Evolutionary conservation across 2,797 vertebrate genomes (phyloP), one percentile per base, ranked within the genome.

Genomic region (Siniperca scherzeri): DNA sequence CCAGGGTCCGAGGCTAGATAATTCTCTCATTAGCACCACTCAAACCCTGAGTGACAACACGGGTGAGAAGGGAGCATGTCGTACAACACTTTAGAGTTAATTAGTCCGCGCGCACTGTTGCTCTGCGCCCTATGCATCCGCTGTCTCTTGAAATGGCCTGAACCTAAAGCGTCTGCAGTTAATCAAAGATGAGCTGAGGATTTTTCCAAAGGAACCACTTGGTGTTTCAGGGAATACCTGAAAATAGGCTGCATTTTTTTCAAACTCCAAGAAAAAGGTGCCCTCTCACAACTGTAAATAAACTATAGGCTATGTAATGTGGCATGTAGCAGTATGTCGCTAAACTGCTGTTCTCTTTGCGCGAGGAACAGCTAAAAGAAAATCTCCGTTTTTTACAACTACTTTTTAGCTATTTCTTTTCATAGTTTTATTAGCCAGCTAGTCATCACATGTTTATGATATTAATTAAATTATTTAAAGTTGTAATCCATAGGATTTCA

Each of bases 21-120:
- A 95, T 94, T 94, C 94, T 93, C 93, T 95, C 93, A 94, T 94
- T 94, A 95, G 94, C 93, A 86, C 94, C 91, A 95, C 91, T 95
- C 94, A 93, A 94, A 94, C 92, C 90, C 93, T 92, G 93, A 95
- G 91, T 95, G 94, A 94, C 94, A 95, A 93, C 87, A 83, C 81
- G 92, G 94, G 93, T 94, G 93, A 94, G 93, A 89, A 84, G 89
- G 88, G 94, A 94, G 93, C 94, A 93, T 94, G 93, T 95, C 91
- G 92, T 94, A 95, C 95, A 94, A 95, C 91, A 93, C 93, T 94
- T 27, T 93, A 83, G 89, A 94, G 93, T 94, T 95, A 95, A 96
- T 95, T 95, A 95, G 93, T 92, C 91, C 80, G 50, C 46, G 85
- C 72, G 76, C 85, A 75, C 88, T 87, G 92, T 91, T 92, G 90